These are phyloP conservation scores for Agrotis clavis DNA, from an alignment of 2,888 invertebrate species.

Conservation along the genomic window DNA sequence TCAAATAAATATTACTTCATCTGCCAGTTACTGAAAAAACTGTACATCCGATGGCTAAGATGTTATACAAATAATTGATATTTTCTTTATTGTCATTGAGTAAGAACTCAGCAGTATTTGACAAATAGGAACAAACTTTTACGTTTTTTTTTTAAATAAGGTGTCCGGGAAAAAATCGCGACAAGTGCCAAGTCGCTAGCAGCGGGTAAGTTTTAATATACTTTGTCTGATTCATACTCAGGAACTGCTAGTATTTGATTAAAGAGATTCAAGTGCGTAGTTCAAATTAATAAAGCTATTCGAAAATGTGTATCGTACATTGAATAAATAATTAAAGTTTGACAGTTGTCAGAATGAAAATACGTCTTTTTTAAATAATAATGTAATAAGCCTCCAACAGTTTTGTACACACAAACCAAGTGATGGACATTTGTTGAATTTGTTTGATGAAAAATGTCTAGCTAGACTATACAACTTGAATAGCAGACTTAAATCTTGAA, in stretches of 20 bases:
- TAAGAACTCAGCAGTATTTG: neutral
- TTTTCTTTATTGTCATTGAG: neutral
- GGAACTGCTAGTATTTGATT: slow-evolving; percentile 70
- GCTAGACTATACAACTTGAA: neutral
- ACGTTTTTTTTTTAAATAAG: no score
- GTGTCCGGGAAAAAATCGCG: no score
- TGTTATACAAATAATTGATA: neutral
- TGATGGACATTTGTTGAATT: neutral
- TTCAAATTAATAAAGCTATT: slow-evolving; percentile 62
- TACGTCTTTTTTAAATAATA: neutral
- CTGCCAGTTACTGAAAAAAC: neutral
- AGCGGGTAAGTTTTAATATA: neutral
- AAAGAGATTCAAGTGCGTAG: slow-evolving; percentile 58
- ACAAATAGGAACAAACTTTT: no score
- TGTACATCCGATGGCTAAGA: neutral
- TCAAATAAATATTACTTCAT: neutral
- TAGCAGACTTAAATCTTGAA: no score
- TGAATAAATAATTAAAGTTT: slow-evolving; percentile 43
- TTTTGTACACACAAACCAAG: neutral
- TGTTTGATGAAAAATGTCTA: neutral
- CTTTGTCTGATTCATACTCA: slow-evolving; percentile 34
- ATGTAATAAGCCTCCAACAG: neutral
- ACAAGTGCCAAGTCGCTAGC: no score
- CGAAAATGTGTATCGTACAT: slow-evolving; percentile 33
- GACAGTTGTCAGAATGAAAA: slow-evolving; percentile 37